These are phyloP conservation scores for Agriopis aurantiaria DNA, from an alignment of 2,888 invertebrate species.

Conservation along the genomic window DNA sequence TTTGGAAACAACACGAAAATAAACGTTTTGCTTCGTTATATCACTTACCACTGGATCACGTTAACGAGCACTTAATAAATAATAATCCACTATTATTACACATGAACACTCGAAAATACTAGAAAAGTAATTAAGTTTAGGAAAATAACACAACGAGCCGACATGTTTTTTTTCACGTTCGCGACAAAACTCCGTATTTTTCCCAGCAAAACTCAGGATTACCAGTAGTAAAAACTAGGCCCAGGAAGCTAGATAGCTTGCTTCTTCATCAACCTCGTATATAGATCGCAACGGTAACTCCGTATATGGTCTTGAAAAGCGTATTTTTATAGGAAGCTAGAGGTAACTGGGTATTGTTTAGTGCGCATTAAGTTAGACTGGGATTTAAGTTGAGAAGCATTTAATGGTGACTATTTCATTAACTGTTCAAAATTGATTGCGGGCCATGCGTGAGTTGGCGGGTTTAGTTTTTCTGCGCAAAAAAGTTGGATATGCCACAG, in stretches of 20 bases:
- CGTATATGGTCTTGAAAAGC: constrained; percentile 53
- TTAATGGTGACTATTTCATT: constrained; percentile 1
- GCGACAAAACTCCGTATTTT: background rate
- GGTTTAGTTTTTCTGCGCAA: background rate
- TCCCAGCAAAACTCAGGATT: background rate
- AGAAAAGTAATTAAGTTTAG: no score
- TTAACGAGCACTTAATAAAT: no score
- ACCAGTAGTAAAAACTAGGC: constrained; percentile 19
- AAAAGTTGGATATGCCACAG: no score
- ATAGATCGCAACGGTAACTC: constrained; percentile 72
- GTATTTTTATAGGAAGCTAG: constrained; percentile 15
- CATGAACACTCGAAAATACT: no score
- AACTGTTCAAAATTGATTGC: background rate
- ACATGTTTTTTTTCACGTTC: no score
- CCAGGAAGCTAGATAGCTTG: constrained; percentile 25
- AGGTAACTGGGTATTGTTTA: constrained; percentile 20
- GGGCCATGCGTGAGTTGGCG: background rate
- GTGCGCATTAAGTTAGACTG: constrained; percentile 14
- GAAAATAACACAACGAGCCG: no score
- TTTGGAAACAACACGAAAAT: no score
- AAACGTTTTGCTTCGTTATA: no score
- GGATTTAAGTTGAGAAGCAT: constrained; percentile 9
- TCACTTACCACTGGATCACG: no score
- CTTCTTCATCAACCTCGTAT: constrained; percentile 62
- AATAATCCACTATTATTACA: no score